These are phyloP conservation scores for Pterophyllum scalare DNA, from an alignment of 2,113 vertebrate genomes.

Conservation along the genomic window DNA sequence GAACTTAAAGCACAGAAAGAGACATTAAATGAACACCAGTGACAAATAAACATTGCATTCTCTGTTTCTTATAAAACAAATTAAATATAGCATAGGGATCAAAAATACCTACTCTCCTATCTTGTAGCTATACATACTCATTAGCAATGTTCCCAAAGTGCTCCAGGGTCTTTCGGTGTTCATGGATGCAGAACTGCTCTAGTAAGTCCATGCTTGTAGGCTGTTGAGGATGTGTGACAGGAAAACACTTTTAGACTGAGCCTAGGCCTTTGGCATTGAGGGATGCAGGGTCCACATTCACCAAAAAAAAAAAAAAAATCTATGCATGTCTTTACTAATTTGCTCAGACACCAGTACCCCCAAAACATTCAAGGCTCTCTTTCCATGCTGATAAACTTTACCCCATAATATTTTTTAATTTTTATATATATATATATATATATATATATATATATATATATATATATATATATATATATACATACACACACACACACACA, in stretches of 20 bases:
- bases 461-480: no score
- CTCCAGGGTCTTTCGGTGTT: conserved; percentile 36
- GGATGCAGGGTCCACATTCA: conserved; percentile 70
- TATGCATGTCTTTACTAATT: conserved; percentile 33
- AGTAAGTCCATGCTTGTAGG: conserved; percentile 63
- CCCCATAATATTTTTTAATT: conserved; percentile 5
- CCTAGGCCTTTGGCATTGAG: conserved; percentile 74
- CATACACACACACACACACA: no score
- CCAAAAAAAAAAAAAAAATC: conserved; percentile 22
- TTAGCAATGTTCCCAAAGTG: conserved; percentile 49
- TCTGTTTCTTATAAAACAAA: conserved; percentile 50
- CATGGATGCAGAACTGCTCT: conserved; percentile 52
- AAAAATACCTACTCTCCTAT: conserved; percentile 31
- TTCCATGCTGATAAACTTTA: conserved; percentile 58
- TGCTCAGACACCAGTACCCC: conserved; percentile 58
- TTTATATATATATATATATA: conserved; percentile 19
- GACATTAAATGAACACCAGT: conserved; percentile 61
- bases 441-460: not conserved
- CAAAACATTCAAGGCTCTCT: conserved; percentile 76
- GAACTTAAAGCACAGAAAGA: conserved; percentile 72
- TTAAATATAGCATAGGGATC: conserved; percentile 50
- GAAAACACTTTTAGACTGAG: conserved; percentile 42
- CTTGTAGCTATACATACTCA: conserved; percentile 45
- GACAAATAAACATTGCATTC: conserved; percentile 56
- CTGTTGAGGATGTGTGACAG: conserved; percentile 43